Base-by-base conservation (phyloP, 2,888 invertebrate species). In the Subacronicta megacephala region DNA sequence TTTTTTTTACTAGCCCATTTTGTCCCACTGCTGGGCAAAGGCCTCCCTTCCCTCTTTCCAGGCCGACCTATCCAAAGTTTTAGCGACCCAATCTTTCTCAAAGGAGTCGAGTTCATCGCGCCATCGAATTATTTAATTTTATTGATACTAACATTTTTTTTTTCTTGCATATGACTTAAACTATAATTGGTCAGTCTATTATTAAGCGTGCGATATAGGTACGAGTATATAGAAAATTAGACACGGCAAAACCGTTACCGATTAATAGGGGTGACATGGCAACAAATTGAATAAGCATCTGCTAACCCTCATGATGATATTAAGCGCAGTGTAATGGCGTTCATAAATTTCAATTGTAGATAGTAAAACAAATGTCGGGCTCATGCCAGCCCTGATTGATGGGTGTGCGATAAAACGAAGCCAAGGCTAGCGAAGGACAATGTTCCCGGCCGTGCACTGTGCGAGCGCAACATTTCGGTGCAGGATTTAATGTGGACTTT, bases 351-450 rank as follows among this genome's bases (percentile, higher is more conserved):
- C 82, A 85, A 83, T 86, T 77, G 66, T 45, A 36, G 61, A 75
- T 70, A 70, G 70, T 81, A 63, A 76, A 78, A 74, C 78, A 77
- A 77, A 78, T 74, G 41, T 46, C 13, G 23, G 35, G 4, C 33
- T 53, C 38, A n/a, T 66, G 83, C 65, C 87, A 87, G 55, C 88
- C 87, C 86, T 88, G 83, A 80, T 80, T 80, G 84, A 75, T 75
- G 62, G 69, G 65, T 72, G 72, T 36, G 69, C 76, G 78, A 83
- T 85, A 86, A 88, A 88, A 82, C 79, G 82, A 80, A 88, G 83
- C 87, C 92, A 91, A 92, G 92, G 92, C 92, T 91, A 88, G 84
- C 82, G 90, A 92, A 92, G 92, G 91, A 91, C 91, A 92, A 85
- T 87, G 89, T 84, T 86, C 89, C 70, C 90, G 69, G 75, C 78